Evolutionary conservation across 2,888 invertebrate genomes (phyloP).

Genomic region (Mythimna lalbum): DNA sequence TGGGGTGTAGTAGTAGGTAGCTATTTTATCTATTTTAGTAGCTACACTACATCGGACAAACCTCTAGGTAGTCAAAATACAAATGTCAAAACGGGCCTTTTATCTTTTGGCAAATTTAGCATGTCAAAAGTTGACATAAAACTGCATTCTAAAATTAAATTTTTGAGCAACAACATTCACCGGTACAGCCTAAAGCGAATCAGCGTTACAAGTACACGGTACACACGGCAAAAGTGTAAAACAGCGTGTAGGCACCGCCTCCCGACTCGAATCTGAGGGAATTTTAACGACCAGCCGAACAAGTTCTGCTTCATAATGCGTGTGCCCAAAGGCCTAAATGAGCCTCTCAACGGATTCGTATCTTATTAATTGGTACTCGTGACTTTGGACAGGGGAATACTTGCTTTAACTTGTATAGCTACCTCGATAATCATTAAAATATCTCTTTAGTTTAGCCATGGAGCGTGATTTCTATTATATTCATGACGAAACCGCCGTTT

Average conservation of each 20-base stretch:
- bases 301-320: constrained; percentile 75
- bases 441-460: constrained; percentile 25
- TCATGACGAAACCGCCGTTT: constrained; percentile 23
- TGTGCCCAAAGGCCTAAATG: constrained; percentile 77
- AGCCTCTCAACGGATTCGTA: constrained; percentile 69
- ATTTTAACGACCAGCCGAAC: constrained; percentile 83
- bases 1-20: no score
- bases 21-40: no score
- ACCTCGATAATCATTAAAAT: constrained; percentile 46
- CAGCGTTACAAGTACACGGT: constrained; percentile 55
- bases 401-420: constrained; percentile 36
- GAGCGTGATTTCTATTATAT: constrained; percentile 35
- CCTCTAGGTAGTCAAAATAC: no score
- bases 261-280: constrained; percentile 82
- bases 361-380: constrained; percentile 73
- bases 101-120: no score
- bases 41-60: no score
- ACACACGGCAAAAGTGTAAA: constrained; percentile 69
- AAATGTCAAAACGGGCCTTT: no score
- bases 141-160: constrained; percentile 23
- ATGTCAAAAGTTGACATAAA: background rate
- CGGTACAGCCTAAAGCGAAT: constrained; percentile 39
- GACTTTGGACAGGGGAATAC: constrained; percentile 56
- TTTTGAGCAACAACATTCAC: constrained; percentile 34
- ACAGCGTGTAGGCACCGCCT: constrained; percentile 69